phyloP scores from a whole-genome alignment of 2,113 vertebrate species.

The Stegostoma tigrinum region DNA sequence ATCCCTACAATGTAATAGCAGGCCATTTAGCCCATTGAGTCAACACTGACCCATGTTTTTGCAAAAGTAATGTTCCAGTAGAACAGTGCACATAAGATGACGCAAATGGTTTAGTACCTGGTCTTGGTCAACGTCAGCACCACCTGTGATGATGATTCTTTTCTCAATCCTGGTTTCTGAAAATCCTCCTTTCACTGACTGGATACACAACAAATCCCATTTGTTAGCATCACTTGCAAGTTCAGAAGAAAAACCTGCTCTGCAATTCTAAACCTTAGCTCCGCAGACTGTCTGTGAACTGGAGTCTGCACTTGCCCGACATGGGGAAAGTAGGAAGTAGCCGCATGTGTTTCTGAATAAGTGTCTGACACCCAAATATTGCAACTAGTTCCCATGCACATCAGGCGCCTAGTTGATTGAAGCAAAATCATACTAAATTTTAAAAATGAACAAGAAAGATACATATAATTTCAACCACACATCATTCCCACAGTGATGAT shows the following conservation, averaged over 20 bases:
- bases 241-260: background rate
- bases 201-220: slow-evolving; percentile 34
- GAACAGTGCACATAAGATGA: background rate
- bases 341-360: background rate
- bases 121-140: slow-evolving; percentile 95
- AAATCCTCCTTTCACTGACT: slow-evolving; percentile 98
- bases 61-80: background rate
- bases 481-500: background rate
- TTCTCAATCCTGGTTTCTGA: slow-evolving; percentile 97
- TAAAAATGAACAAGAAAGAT: background rate
- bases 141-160: slow-evolving; percentile 95
- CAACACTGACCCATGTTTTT: too few species aligned
- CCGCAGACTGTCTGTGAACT: background rate
- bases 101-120: slow-evolving; percentile 61
- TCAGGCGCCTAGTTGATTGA: background rate
- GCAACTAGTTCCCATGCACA: background rate
- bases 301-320: background rate
- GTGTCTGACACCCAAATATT: background rate
- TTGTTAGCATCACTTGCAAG: background rate
- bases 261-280: background rate
- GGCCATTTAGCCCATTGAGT: too few species aligned
- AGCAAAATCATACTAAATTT: background rate
- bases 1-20: too few species aligned
- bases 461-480: too few species aligned
- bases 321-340: background rate